Percentiles rank a stretch among this genome's conserved stretches.
phyloP scores from a whole-genome alignment of 2,888 invertebrate species.

The Synergus itoensis region DNA sequence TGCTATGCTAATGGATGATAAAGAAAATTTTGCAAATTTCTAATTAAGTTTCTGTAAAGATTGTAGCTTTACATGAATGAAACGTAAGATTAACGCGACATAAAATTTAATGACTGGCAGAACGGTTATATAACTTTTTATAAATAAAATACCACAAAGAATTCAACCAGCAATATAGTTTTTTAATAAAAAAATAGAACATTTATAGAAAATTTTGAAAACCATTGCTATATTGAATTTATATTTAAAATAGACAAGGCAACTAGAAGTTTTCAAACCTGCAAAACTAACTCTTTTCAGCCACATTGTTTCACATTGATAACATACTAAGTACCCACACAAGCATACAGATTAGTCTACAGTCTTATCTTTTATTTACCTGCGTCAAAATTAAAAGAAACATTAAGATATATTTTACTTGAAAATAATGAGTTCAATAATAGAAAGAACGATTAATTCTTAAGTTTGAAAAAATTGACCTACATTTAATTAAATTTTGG shows the following conservation, averaged over 20 bases:
- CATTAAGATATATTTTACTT: not conserved
- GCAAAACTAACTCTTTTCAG: conserved; percentile 28
- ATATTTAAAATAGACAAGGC: not conserved
- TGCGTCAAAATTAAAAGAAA: not conserved
- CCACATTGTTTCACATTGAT: conserved; percentile 33
- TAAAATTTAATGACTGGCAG: not conserved
- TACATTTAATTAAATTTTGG: not conserved
- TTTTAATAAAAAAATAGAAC: not conserved
- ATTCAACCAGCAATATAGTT: not conserved
- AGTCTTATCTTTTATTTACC: conserved; percentile 15
- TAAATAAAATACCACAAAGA: not conserved
- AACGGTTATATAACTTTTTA: not conserved
- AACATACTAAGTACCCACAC: conserved; percentile 14
- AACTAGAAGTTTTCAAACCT: conserved; percentile 1
- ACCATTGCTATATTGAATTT: not conserved
- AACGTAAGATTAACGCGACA: not conserved
- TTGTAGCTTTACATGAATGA: not conserved
- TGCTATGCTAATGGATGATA: no score
- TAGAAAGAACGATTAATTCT: not conserved
- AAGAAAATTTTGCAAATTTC: no score
- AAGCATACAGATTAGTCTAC: conserved; percentile 7
- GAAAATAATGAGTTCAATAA: not conserved
- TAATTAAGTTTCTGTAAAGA: not conserved
- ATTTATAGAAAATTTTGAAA: not conserved
- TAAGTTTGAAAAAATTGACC: not conserved